These are phyloP conservation scores for Scomber colias DNA, from an alignment of 2,113 vertebrate species.

Conservation along the genomic window DNA sequence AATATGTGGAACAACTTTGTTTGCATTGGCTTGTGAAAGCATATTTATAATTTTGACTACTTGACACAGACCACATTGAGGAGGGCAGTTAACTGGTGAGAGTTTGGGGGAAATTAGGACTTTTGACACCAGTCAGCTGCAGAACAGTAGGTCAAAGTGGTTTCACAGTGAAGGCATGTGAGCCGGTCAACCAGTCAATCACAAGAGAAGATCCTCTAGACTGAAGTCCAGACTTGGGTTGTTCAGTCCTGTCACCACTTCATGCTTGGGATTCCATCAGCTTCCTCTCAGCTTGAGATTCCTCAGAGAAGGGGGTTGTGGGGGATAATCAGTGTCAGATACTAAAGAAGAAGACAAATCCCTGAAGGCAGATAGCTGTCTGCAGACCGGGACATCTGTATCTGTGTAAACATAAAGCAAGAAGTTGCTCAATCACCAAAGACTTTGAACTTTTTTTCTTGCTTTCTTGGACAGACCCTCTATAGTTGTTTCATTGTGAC, in stretches of 20 bases:
- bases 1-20: neutral
- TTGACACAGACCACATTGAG: neutral
- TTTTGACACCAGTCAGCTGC: neutral
- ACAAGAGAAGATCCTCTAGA: constrained; percentile 67
- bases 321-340: constrained; percentile 65
- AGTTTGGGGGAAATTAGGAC: neutral
- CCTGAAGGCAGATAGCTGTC: constrained; percentile 57
- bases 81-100: neutral
- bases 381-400: constrained; percentile 63
- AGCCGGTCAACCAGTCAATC: constrained; percentile 43
- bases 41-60: neutral
- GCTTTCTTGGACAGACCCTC: constrained; percentile 17
- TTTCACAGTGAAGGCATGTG: constrained; percentile 58
- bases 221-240: constrained; percentile 71
- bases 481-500: neutral
- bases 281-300: constrained; percentile 79
- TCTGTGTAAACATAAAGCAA: constrained; percentile 52
- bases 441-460: constrained; percentile 27
- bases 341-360: constrained; percentile 56
- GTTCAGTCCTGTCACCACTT: constrained; percentile 79
- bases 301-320: constrained; percentile 22
- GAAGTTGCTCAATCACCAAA: constrained; percentile 62
- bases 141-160: constrained; percentile 32
- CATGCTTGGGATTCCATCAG: constrained; percentile 82
- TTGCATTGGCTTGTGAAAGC: neutral